phyloP scores from a whole-genome alignment of 2,797 vertebrate species.

The Hoplostethus mediterraneus region DNA sequence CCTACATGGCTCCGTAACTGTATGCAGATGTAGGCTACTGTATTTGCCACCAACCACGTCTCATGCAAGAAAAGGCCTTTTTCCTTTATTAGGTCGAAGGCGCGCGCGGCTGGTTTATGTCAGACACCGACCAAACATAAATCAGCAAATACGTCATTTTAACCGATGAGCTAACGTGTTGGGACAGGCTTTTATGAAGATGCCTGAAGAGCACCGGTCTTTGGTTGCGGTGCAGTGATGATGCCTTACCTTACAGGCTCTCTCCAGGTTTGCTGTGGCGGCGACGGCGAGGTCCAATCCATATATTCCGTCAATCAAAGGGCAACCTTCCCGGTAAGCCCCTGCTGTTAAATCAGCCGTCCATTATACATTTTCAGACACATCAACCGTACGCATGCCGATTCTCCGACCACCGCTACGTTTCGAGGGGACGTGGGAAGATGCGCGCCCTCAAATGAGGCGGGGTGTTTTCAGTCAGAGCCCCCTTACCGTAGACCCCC shows the following conservation, averaged over 20 bases:
- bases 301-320: constrained; percentile 73
- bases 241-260: constrained; percentile 52
- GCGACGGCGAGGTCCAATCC: constrained; percentile 80
- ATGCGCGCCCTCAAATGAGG: constrained; percentile 43
- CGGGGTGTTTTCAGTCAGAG: background rate
- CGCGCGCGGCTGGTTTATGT: background rate
- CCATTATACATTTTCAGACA: constrained; percentile 32
- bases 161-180: no score
- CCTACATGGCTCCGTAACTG: constrained; percentile 28
- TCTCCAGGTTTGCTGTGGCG: constrained; percentile 77
- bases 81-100: constrained; percentile 1
- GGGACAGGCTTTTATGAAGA: constrained; percentile 19
- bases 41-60: constrained; percentile 17
- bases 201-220: constrained; percentile 6
- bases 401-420: constrained; percentile 41
- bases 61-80: constrained; percentile 41
- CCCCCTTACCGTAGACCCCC: constrained; percentile 44
- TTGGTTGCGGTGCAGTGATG: constrained; percentile 28
- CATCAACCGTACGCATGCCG: constrained; percentile 20
- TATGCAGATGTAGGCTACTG: constrained; percentile 30
- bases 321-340: constrained; percentile 60
- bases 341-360: constrained; percentile 45
- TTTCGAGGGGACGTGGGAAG: constrained; percentile 47
- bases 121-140: background rate
- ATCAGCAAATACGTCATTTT: background rate